Percentiles rank a stretch among this genome's conserved stretches.
These are phyloP conservation scores for Metellina segmentata DNA, from an alignment of 2,888 invertebrate species.

Conservation along the genomic window DNA sequence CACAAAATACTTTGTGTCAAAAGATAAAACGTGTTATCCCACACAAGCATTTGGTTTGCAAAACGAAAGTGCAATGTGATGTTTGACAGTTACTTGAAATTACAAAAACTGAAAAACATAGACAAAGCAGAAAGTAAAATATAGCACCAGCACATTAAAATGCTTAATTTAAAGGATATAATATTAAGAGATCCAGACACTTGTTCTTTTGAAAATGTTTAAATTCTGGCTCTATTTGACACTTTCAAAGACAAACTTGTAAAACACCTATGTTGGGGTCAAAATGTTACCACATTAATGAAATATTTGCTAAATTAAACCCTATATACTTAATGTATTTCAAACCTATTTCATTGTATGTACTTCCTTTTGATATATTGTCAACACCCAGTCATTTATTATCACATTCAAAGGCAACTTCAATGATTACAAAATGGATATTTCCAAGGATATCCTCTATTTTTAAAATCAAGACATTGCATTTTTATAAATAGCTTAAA, in stretches of 20 bases:
- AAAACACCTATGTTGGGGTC: not conserved
- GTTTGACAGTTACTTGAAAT: constrained; percentile 60
- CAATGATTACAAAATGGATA: not conserved
- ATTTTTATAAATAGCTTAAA: too few species aligned
- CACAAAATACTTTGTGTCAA: constrained; percentile 71
- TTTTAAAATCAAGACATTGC: not conserved
- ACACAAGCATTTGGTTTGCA: constrained; percentile 72
- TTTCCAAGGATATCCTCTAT: not conserved
- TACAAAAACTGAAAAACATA: constrained; percentile 57
- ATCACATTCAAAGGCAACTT: constrained; percentile 55
- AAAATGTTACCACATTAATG: not conserved
- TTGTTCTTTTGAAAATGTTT: not conserved
- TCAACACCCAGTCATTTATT: not conserved
- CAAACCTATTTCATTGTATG: not conserved
- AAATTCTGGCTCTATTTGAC: not conserved
- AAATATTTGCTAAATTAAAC: not conserved
- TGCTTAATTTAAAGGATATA: not conserved
- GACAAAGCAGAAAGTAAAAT: constrained; percentile 8
- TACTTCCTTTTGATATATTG: not conserved
- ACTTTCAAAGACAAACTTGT: not conserved
- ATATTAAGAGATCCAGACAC: not conserved
- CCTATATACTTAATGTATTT: not conserved
- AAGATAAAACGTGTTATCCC: constrained; percentile 73
- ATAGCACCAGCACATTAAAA: constrained; percentile 63
- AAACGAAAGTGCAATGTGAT: constrained; percentile 52